Evolutionary conservation across 92 coral and sea anemone genomes (phyloP).

Genomic region (Scolanthus callimorphus): DNA sequence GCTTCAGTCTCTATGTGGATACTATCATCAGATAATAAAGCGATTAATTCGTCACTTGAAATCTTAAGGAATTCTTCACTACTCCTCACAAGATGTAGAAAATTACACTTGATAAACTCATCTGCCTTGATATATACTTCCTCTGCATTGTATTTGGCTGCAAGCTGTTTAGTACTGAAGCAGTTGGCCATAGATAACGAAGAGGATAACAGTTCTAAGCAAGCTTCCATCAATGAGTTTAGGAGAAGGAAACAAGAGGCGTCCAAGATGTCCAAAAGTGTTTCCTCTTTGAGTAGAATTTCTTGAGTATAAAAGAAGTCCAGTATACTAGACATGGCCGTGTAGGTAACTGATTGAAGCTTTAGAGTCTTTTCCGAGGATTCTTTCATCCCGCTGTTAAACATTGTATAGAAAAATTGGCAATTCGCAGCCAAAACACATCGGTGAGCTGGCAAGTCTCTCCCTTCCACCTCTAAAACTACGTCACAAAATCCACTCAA

Average conservation of each 20-base stretch:
- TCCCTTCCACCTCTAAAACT: constrained; percentile 58
- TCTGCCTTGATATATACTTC: constrained; percentile 41
- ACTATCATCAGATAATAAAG: constrained; percentile 40
- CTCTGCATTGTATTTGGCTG: constrained; percentile 53
- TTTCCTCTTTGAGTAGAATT: constrained; percentile 49
- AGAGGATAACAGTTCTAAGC: constrained; percentile 45
- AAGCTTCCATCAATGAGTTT: constrained; percentile 54
- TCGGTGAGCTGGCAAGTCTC: constrained; percentile 64
- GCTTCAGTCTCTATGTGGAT: constrained; percentile 53
- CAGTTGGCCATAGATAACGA: constrained; percentile 53
- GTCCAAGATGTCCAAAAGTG: constrained; percentile 52
- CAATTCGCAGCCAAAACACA: constrained; percentile 84
- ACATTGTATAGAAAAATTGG: constrained; percentile 72
- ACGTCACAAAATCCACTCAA: constrained; percentile 85
- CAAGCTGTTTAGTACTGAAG: constrained; percentile 51
- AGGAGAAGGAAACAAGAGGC: constrained; percentile 69
- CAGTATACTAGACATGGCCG: constrained; percentile 55
- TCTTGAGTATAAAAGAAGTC: constrained; percentile 80
- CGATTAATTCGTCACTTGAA: constrained; percentile 24
- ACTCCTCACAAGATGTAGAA: constrained; percentile 25
- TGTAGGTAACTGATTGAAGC: constrained; percentile 40
- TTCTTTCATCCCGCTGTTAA: constrained; percentile 79
- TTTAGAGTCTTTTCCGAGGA: constrained; percentile 37
- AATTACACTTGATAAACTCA: constrained; percentile 43
- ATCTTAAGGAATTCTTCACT: constrained; percentile 60